These are phyloP conservation scores for Aphaenogaster floridana DNA, from an alignment of 1,140 invertebrate species.

Conservation along the genomic window DNA sequence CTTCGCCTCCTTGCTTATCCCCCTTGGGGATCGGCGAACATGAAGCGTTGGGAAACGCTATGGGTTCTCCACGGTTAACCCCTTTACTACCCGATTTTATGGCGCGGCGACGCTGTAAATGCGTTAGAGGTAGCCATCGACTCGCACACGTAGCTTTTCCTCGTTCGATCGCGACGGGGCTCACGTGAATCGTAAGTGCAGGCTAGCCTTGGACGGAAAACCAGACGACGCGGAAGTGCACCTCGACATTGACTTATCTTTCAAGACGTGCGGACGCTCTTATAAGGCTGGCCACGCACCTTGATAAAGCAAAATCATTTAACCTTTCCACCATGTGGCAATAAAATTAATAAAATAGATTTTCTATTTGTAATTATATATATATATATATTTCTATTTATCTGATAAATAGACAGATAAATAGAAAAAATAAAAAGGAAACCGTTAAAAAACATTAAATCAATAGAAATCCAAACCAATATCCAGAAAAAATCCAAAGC, in stretches of 20 bases:
- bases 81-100: slow-evolving; percentile 70
- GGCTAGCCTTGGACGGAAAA: slow-evolving; percentile 33
- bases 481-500: neutral
- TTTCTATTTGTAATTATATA: neutral
- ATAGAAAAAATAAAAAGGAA: neutral
- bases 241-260: slow-evolving; percentile 54
- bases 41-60: slow-evolving; percentile 62
- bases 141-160: slow-evolving; percentile 26
- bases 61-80: slow-evolving; percentile 64
- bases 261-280: slow-evolving; percentile 10
- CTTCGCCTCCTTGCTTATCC: slow-evolving; percentile 16
- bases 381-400: too few relatives aligned
- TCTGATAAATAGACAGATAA: too few relatives aligned
- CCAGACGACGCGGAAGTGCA: slow-evolving; percentile 35
- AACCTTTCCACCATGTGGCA: neutral
- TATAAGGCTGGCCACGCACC: neutral
- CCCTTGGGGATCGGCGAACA: slow-evolving; percentile 50
- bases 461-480: neutral
- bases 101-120: slow-evolving; percentile 66
- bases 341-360: neutral
- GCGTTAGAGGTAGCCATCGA: slow-evolving; percentile 62
- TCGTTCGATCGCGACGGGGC: slow-evolving; percentile 45
- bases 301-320: neutral
- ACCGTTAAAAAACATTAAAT: neutral
- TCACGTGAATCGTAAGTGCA: slow-evolving; percentile 54